These are phyloP conservation scores for Osedax frankpressi DNA, from an alignment of 2,888 invertebrate species.

Conservation along the genomic window DNA sequence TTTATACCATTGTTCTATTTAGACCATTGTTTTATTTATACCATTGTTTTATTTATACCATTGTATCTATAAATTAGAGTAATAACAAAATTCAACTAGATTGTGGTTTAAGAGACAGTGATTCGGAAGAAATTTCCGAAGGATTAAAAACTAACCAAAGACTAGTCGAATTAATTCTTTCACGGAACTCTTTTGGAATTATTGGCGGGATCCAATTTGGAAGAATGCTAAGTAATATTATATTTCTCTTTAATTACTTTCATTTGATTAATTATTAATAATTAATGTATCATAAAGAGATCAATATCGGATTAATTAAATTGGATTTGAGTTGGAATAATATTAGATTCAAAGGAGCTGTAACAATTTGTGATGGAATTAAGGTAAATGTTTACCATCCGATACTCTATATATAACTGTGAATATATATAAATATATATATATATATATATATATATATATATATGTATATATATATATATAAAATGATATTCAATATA, in stretches of 20 bases:
- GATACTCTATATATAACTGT: neutral
- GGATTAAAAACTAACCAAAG: constrained; percentile 28
- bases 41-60: neutral
- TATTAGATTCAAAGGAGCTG: constrained; percentile 37
- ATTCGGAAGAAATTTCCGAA: neutral
- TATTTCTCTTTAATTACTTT: neutral
- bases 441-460: constrained; percentile 12
- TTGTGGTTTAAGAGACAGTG: neutral
- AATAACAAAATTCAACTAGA: no score
- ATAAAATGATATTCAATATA: neutral
- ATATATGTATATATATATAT: constrained; percentile 9
- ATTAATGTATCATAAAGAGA: no score
- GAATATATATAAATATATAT: neutral
- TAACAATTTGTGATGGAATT: constrained; percentile 36
- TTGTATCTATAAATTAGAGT: no score
- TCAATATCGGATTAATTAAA: constrained; percentile 29
- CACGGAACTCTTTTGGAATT: constrained; percentile 37
- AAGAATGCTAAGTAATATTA: constrained; percentile 32
- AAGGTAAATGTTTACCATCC: constrained; percentile 28
- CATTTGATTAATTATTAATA: neutral
- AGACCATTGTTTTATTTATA: neutral
- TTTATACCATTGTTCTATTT: neutral
- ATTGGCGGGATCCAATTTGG: constrained; percentile 34
- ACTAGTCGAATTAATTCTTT: constrained; percentile 34
- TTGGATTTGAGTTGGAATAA: constrained; percentile 43